A percentile compares a stretch with the other conserved stretches of the same genome.
These are phyloP conservation scores for Malurus elegans DNA, from an alignment of 2,113 vertebrate genomes.

Conservation along the genomic window DNA sequence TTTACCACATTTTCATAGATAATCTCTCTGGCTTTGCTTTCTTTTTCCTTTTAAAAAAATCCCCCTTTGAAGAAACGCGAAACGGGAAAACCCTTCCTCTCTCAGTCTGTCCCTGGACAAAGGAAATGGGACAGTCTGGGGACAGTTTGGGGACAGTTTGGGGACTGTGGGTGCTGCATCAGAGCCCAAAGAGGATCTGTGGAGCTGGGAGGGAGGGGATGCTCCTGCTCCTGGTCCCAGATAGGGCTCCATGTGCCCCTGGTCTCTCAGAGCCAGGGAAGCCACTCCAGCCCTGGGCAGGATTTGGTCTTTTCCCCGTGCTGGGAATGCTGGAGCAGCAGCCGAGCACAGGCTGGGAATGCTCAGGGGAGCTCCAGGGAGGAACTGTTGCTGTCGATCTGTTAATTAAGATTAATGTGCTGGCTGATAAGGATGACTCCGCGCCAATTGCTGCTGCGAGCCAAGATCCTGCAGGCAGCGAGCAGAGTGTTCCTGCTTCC, in stretches of 20 bases:
- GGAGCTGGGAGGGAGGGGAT: background rate
- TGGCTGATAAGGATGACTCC: conserved; percentile 67
- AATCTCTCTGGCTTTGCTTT: background rate
- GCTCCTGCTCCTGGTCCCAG: background rate
- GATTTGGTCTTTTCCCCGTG: background rate
- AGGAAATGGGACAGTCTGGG: fast-evolving
- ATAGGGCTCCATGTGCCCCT: fast-evolving
- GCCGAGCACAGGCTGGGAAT: conserved; percentile 1
- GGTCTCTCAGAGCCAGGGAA: background rate
- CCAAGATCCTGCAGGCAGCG: conserved; percentile 17
- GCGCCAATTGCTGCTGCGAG: conserved; percentile 8
- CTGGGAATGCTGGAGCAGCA: background rate
- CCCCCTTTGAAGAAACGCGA: background rate
- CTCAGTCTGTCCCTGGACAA: background rate
- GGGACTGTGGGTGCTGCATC: fast-evolving
- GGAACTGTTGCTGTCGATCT: conserved; percentile 60
- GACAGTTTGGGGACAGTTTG: fast-evolving
- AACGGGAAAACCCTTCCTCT: background rate
- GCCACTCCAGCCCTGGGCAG: background rate
- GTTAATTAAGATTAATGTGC: conserved; percentile 72
- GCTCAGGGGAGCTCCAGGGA: conserved; percentile 43
- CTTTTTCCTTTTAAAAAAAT: background rate
- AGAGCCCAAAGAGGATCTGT: background rate
- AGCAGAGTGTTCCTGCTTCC: conserved; percentile 10
- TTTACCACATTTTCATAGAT: background rate